phyloP scores from a whole-genome alignment of 2,888 invertebrate species.

The Ferrisia virgata region DNA sequence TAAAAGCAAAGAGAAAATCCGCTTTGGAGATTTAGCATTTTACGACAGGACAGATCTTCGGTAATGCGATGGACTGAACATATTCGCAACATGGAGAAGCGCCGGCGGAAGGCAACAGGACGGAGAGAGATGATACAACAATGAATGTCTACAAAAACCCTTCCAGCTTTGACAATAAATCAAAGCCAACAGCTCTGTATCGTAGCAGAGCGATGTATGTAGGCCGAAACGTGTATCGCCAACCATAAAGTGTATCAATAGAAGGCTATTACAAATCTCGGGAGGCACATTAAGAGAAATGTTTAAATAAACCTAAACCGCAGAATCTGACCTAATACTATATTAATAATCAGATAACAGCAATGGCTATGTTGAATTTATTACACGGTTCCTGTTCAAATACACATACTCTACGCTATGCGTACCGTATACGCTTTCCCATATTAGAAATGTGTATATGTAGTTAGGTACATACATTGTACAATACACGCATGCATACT shows the following conservation, averaged over 20 bases:
- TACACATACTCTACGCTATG: neutral
- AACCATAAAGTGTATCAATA: slow-evolving; percentile 42
- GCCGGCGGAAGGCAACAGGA: neutral
- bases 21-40: slow-evolving; percentile 12
- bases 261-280: slow-evolving; percentile 44
- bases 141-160: slow-evolving; percentile 29
- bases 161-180: slow-evolving; percentile 41
- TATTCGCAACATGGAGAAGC: neutral
- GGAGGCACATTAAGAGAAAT: slow-evolving; percentile 41
- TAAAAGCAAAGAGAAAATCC: neutral
- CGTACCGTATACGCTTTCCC: neutral
- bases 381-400: slow-evolving; percentile 19
- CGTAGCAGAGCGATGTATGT: slow-evolving; percentile 1
- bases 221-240: slow-evolving; percentile 19
- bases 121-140: neutral
- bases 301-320: slow-evolving; percentile 43
- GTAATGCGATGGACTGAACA: neutral
- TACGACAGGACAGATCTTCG: neutral
- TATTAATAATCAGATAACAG: slow-evolving; percentile 43
- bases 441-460: too few relatives aligned
- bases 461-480: too few relatives aligned
- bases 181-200: slow-evolving; percentile 31
- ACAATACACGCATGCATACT: too few relatives aligned
- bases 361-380: slow-evolving; percentile 38
- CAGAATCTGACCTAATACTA: slow-evolving; percentile 42